These are phyloP conservation scores for Ursus arctos DNA, from an alignment of 2,113 vertebrate species.

Conservation along the genomic window DNA sequence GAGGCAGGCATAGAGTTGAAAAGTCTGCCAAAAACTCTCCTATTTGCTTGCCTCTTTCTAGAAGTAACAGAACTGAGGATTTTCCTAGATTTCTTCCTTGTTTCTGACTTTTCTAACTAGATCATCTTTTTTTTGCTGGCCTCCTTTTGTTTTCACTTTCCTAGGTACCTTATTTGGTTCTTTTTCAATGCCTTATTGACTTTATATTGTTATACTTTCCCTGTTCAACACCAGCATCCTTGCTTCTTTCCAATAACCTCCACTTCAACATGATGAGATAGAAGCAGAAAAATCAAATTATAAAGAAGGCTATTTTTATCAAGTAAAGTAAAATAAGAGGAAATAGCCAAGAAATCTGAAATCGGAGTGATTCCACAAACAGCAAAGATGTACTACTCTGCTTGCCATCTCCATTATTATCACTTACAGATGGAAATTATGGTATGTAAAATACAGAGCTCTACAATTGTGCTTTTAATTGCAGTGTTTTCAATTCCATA, in stretches of 20 bases:
- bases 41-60: not conserved
- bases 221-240: not conserved
- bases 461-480: constrained; percentile 13
- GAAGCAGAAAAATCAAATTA: constrained; percentile 59
- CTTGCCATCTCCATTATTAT: not conserved
- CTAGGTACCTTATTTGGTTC: not conserved
- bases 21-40: not conserved
- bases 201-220: not conserved
- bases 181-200: not conserved
- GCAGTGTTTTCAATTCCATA: not conserved
- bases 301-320: not conserved
- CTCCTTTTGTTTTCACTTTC: not conserved
- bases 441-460: not conserved
- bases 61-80: not conserved
- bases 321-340: constrained; percentile 38
- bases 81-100: constrained; percentile 11
- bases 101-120: not conserved
- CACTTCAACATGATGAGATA: not conserved
- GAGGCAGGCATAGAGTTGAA: not conserved
- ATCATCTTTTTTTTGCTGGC: not conserved
- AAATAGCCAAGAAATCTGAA: not conserved
- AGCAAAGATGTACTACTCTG: not conserved
- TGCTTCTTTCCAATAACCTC: not conserved
- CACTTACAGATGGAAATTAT: not conserved
- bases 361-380: not conserved